Conservation (phyloP, 2,888 invertebrate species). For the Phalera bucephala region DNA sequence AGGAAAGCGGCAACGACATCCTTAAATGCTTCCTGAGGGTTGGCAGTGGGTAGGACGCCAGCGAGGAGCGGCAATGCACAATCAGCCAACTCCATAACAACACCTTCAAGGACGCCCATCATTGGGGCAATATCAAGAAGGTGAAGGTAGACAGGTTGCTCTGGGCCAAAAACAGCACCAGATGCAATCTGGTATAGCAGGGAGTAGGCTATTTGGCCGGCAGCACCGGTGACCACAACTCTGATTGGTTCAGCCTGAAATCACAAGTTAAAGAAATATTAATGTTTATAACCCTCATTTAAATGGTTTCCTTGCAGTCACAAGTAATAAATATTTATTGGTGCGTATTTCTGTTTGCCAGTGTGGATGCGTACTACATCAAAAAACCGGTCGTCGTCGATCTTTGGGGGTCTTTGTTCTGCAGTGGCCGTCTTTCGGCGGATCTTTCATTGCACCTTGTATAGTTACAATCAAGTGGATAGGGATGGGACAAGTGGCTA, state of each 20-base stretch:
- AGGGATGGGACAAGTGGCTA: too few species aligned
- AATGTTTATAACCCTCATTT: too few species aligned
- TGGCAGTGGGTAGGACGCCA: slow-evolving; percentile 93
- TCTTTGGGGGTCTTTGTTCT: too few species aligned
- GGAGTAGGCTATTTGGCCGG: slow-evolving; percentile 99
- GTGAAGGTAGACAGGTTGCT: slow-evolving; percentile 93
- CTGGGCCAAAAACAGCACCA: slow-evolving; percentile 96
- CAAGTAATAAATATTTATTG: too few species aligned
- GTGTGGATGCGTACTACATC: too few species aligned
- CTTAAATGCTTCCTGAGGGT: slow-evolving; percentile 96
- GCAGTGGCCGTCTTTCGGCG: too few species aligned
- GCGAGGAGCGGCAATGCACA: slow-evolving; percentile 95
- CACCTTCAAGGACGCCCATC: slow-evolving; percentile 98
- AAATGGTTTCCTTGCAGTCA: too few species aligned
- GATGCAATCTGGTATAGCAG: slow-evolving; percentile 96
- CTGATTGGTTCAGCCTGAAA: slow-evolving; percentile 92
- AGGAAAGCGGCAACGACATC: slow-evolving; percentile 98
- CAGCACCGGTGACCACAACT: slow-evolving; percentile 98
- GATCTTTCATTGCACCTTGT: too few species aligned
- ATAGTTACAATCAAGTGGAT: too few species aligned
- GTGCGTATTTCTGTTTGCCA: too few species aligned
- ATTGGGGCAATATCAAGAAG: slow-evolving; percentile 97
- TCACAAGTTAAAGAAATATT: background rate
- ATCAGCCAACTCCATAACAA: slow-evolving; percentile 98
- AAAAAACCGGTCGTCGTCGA: too few species aligned